Base-by-base conservation (phyloP, 2,888 invertebrate genomes). In the Platynereis dumerilii region DNA sequence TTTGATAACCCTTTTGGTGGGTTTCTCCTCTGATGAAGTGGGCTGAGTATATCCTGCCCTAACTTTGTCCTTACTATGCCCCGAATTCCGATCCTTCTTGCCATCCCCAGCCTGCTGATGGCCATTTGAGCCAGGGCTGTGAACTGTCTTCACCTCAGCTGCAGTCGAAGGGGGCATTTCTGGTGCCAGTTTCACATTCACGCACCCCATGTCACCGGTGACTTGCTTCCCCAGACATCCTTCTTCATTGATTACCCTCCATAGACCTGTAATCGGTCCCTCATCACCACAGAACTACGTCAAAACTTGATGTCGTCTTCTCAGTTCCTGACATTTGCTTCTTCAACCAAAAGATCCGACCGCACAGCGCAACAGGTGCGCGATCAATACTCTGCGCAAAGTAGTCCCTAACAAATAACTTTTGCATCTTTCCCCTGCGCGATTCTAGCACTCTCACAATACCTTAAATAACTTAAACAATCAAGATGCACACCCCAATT, bases 191-290 rank as follows among this genome's bases (percentile, higher is more conserved):
- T 82, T 82, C 61, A 75, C 77, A 72, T 74, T 80, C 67, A 79
- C 74, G 72, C 82, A 82, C 72, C 82, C 82, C 82, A 82, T 82
- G 74, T 76, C 70, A 69, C 70, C 61, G 71, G 73, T 75, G 75
- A 75, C 69, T 69, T 60, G 63, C 66, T 67, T 64, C 67, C 62
- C 69, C 63, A 68, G 58, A 68, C 66, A 69, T 69, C 74, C 70
- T 74, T 77, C 78, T 77, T 73, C 71, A 74, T 74, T 74, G 67
- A 57, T 60, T 62, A 29, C 2, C 60, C 29, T 60, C 60, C 60
- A 34, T 12, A 5, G 12, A 34, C 34, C 34, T 12, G 34, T 12
- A 5, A 12, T 12, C 12, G 34, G 34, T 12, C 34, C 12, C 34
- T 12, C 7, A 34, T 34, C 34, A 12, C 34, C 34, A 7, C 34